A percentile compares a stretch with the other conserved stretches of the same genome.
These are phyloP conservation scores for Halcyon chelicuti DNA, from an alignment of 2,797 vertebrate genomes.

Conservation along the genomic window DNA sequence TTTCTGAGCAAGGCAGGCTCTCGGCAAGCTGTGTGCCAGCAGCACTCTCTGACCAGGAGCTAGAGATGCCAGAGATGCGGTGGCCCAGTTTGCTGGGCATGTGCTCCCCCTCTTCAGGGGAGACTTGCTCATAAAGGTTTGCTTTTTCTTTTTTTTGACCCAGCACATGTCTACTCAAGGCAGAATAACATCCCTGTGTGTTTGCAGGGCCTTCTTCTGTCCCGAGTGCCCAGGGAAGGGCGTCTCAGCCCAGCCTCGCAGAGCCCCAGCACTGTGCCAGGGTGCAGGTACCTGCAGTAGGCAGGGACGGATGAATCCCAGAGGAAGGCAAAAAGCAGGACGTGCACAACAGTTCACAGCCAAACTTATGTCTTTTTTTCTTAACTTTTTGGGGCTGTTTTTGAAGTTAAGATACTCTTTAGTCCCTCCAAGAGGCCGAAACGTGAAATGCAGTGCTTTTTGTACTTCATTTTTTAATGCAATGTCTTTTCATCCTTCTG, in stretches of 20 bases:
- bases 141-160: neutral
- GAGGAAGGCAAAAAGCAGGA: neutral
- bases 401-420: neutral
- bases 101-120: neutral
- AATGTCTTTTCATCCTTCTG: neutral
- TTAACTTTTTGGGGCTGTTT: neutral
- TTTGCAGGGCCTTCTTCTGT: neutral
- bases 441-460: neutral
- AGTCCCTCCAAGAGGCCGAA: neutral
- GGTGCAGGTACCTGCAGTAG: neutral
- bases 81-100: neutral
- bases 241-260: neutral
- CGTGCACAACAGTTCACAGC: fast-evolving
- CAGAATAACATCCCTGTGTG: neutral
- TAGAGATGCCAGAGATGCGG: neutral
- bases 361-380: neutral
- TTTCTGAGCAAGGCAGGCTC: neutral
- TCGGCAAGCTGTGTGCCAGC: neutral
- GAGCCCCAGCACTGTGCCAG: neutral
- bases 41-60: neutral
- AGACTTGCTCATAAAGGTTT: neutral
- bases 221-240: neutral
- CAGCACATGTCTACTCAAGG: neutral
- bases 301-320: neutral
- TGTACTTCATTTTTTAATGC: neutral